Conservation (phyloP, 2,888 invertebrate genomes). For the Eupithecia vulgata region DNA sequence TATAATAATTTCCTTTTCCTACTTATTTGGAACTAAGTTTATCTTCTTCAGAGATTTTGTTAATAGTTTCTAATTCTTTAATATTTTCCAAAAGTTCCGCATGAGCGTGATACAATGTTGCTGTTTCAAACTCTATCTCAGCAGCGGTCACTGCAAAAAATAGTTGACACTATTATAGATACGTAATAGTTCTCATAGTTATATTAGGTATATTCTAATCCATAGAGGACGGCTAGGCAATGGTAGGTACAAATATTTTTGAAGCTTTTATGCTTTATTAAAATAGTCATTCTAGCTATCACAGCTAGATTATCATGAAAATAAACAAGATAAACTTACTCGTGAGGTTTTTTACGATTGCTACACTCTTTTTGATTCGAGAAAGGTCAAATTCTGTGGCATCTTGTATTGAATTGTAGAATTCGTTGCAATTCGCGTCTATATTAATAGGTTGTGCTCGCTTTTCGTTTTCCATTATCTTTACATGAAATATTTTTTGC, state of each 20-base stretch:
- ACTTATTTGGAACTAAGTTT: conserved; percentile 1
- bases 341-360: conserved; percentile 56
- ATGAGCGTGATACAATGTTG: conserved; percentile 66
- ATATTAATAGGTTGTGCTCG: conserved; percentile 37
- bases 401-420: conserved; percentile 57
- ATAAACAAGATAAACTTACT: conserved; percentile 52
- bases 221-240: neutral
- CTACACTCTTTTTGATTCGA: conserved; percentile 58
- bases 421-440: conserved; percentile 61
- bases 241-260: neutral
- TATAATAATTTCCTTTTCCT: neutral
- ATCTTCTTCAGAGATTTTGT: conserved; percentile 33
- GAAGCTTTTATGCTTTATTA: no score
- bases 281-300: neutral
- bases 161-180: neutral
- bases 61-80: conserved; percentile 47
- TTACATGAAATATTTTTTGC: neutral
- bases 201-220: no score
- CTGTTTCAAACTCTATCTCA: conserved; percentile 68
- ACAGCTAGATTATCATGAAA: neutral
- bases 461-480: conserved; percentile 30
- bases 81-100: conserved; percentile 62
- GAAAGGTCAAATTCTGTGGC: conserved; percentile 62
- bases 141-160: conserved; percentile 57
- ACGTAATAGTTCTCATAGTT: no score